These are phyloP conservation scores for Hypomecis punctinalis DNA, from an alignment of 2,888 invertebrate genomes.

Conservation along the genomic window DNA sequence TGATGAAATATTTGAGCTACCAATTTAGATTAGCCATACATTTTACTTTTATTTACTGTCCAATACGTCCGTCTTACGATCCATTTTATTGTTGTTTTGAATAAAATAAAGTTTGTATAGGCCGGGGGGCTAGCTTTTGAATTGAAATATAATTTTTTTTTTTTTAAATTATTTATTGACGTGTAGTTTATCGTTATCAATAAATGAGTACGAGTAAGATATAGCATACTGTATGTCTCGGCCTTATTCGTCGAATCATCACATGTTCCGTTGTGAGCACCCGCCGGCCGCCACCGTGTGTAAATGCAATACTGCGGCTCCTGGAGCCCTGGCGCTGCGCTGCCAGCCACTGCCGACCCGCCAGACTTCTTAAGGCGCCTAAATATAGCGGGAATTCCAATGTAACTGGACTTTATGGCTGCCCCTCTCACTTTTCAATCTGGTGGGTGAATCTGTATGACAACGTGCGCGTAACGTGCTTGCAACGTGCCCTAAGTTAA, in stretches of 20 bases:
- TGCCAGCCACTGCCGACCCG: slow-evolving; percentile 3
- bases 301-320: slow-evolving; percentile 3
- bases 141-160: too few species aligned
- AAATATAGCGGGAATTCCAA: slow-evolving; percentile 3
- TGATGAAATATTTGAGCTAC: too few species aligned
- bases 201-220: too few species aligned
- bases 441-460: background rate
- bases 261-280: slow-evolving; percentile 28
- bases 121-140: too few species aligned
- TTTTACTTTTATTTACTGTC: too few species aligned
- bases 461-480: too few species aligned
- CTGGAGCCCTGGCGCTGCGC: slow-evolving; percentile 32
- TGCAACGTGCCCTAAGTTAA: background rate
- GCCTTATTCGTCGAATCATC: slow-evolving; percentile 21
- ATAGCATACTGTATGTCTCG: slow-evolving; percentile 1
- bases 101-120: too few species aligned
- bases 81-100: too few species aligned
- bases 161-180: too few species aligned
- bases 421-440: slow-evolving; percentile 19
- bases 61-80: too few species aligned
- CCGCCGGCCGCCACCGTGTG: slow-evolving; percentile 18
- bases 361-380: background rate
- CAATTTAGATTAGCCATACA: too few species aligned
- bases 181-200: too few species aligned
- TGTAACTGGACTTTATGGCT: slow-evolving; percentile 24